Percentiles rank a stretch among this genome's conserved stretches.
These are phyloP conservation scores for Tyria jacobaeae DNA, from an alignment of 2,888 invertebrate species.

Conservation along the genomic window DNA sequence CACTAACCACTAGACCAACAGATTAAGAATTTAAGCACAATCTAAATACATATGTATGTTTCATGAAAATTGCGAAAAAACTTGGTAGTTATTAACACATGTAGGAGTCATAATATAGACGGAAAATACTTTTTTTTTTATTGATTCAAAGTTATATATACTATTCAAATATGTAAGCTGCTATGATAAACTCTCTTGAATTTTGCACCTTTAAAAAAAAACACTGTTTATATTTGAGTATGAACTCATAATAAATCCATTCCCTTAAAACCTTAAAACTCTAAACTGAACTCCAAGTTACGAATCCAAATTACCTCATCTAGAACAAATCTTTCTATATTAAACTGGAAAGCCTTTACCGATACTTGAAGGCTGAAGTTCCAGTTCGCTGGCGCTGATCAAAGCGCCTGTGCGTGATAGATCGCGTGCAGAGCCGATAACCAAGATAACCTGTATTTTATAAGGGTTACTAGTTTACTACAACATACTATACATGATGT, in stretches of 20 bases:
- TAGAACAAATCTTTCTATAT: conserved; percentile 11
- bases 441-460: conserved; percentile 1
- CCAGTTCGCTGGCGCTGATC: conserved; percentile 36
- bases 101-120: no score
- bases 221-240: neutral
- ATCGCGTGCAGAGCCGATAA: conserved; percentile 17
- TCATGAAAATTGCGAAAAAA: no score
- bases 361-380: conserved; percentile 23
- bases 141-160: no score
- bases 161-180: no score
- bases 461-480: conserved; percentile 10
- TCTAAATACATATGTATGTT: no score
- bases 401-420: conserved; percentile 31
- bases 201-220: neutral
- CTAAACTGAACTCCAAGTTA: neutral
- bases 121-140: no score
- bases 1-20: no score
- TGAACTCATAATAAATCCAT: neutral
- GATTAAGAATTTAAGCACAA: no score
- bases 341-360: conserved; percentile 13
- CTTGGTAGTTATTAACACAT: no score
- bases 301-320: conserved; percentile 1
- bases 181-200: no score
- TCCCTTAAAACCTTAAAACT: neutral
- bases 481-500: neutral